Evolutionary conservation across 2,113 vertebrate genomes (phyloP).

Genomic region (Catharus fuscescens): DNA sequence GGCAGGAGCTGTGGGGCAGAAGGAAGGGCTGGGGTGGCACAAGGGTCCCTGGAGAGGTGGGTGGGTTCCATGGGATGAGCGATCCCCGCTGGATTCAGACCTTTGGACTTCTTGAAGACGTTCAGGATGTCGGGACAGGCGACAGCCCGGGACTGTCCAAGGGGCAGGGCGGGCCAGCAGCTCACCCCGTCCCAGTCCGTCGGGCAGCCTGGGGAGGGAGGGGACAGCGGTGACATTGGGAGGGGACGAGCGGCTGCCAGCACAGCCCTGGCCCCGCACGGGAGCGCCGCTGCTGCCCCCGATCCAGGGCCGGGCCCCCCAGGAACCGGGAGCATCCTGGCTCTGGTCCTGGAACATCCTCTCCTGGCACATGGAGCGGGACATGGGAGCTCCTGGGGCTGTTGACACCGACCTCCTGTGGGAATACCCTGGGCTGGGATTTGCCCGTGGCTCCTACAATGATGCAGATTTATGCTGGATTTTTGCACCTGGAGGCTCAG

Average conservation of each 20-base stretch:
- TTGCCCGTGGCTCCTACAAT: neutral
- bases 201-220: slow-evolving; percentile 56
- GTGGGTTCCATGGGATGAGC: neutral
- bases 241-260: neutral
- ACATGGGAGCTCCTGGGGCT: neutral
- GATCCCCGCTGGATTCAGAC: neutral
- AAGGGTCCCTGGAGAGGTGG: neutral
- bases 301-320: neutral
- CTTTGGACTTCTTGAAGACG: slow-evolving; percentile 44
- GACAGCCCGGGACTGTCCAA: slow-evolving; percentile 13
- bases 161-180: slow-evolving; percentile 56
- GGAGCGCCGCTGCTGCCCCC: neutral
- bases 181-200: slow-evolving; percentile 73
- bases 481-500: neutral
- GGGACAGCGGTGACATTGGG: rapidly evolving
- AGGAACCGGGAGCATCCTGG: neutral
- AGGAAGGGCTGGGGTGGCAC: neutral
- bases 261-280: no score
- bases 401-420: neutral
- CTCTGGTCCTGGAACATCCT: neutral
- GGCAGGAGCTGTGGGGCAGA: neutral
- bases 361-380: no score
- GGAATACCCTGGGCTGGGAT: neutral
- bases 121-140: slow-evolving; percentile 46
- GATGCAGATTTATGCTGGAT: neutral